Evolutionary conservation across 2,888 invertebrate genomes (phyloP).

Genomic region (Eueremaeus valkanovi): DNA sequence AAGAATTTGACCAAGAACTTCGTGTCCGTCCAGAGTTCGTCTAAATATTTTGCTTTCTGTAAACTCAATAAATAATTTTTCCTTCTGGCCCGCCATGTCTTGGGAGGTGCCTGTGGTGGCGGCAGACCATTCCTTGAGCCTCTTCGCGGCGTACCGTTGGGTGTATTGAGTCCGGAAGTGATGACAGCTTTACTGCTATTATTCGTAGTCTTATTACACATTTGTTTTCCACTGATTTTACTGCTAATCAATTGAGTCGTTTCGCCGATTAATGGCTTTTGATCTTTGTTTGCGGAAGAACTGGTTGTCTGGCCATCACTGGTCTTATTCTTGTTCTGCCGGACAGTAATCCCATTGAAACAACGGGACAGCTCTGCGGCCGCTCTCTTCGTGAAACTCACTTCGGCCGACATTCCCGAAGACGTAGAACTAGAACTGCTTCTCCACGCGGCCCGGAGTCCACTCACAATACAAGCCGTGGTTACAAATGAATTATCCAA

Average conservation of each 20-base stretch:
- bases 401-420: conserved; percentile 45
- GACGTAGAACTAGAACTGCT: conserved; percentile 35
- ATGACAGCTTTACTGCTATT: neutral
- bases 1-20: conserved; percentile 79
- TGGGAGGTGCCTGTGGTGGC: conserved; percentile 41
- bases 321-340: neutral
- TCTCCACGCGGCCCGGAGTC: conserved; percentile 40
- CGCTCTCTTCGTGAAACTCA: conserved; percentile 48
- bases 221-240: conserved; percentile 5
- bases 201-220: neutral
- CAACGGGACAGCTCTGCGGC: conserved; percentile 48
- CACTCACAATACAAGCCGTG: conserved; percentile 41
- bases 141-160: neutral
- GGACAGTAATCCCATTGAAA: conserved; percentile 48
- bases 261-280: conserved; percentile 1
- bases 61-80: conserved; percentile 41
- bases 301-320: conserved; percentile 1
- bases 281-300: neutral
- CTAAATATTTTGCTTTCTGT: conserved; percentile 57
- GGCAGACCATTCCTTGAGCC: conserved; percentile 33
- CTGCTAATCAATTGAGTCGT: conserved; percentile 9
- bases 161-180: neutral
- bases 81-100: conserved; percentile 40
- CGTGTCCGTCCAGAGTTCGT: conserved; percentile 75
- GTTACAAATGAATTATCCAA: no score